phyloP scores from a whole-genome alignment of 2,797 vertebrate species.

The Eidolon dupreanum region DNA sequence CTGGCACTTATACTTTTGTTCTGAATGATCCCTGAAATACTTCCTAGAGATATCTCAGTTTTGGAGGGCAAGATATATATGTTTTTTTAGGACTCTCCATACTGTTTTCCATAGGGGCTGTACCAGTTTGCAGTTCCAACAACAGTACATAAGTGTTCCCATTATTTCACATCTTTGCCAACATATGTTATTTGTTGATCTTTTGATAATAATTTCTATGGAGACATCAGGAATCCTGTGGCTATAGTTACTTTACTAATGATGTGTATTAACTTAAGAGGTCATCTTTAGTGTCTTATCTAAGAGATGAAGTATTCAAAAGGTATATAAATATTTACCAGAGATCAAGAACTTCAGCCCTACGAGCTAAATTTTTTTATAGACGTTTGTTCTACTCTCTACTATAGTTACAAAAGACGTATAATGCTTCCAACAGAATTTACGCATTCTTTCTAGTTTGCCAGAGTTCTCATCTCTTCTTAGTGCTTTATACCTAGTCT shows the following conservation, averaged over 20 bases:
- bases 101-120: too few relatives aligned
- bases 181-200: too few relatives aligned
- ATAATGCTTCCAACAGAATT: neutral
- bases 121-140: too few relatives aligned
- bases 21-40: neutral
- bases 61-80: neutral
- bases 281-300: neutral
- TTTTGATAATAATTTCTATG: neutral
- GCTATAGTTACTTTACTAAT: neutral
- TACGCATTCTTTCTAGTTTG: neutral
- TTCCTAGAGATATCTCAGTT: neutral
- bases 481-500: neutral
- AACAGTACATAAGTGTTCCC: too few relatives aligned
- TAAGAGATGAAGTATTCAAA: neutral
- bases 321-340: neutral
- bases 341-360: neutral
- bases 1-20: neutral
- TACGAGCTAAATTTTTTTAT: neutral
- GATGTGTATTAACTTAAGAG: neutral
- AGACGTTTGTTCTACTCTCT: neutral
- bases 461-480: neutral
- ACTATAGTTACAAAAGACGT: neutral
- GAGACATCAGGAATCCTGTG: neutral
- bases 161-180: too few relatives aligned
- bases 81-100: too few relatives aligned